A percentile compares a stretch with the other conserved stretches of the same genome.
phyloP scores from a whole-genome alignment of 2,888 invertebrate species.

The Cataglyphis rosenhaueri region DNA sequence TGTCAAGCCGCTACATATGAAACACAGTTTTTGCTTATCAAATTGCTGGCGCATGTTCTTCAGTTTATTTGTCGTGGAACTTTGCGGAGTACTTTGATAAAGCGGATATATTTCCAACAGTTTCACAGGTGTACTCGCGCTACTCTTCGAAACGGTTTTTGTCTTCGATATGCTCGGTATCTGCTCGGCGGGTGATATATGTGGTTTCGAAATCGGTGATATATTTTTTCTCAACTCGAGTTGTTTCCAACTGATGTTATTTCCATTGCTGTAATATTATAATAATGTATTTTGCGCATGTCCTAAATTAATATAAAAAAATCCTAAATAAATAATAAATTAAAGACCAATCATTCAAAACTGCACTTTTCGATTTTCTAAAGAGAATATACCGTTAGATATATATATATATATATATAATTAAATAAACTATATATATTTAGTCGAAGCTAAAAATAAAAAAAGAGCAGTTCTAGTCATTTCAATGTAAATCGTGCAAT shows the following conservation, averaged over 20 bases:
- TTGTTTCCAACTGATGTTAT: background rate
- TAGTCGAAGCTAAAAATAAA: background rate
- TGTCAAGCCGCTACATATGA: constrained; percentile 76
- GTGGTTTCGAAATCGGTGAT: background rate
- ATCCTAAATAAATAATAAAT: background rate
- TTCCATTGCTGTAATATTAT: constrained; percentile 12
- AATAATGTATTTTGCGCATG: background rate
- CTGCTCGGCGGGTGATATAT: background rate
- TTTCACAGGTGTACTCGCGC: background rate
- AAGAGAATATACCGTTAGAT: background rate
- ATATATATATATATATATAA: no score
- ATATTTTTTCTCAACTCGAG: background rate
- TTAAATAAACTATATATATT: no score
- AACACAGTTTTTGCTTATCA: constrained; percentile 52
- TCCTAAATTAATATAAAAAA: background rate
- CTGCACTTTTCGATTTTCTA: background rate
- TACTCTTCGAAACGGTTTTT: background rate
- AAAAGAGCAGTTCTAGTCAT: background rate
- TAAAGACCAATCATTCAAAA: background rate
- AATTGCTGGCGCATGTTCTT: background rate
- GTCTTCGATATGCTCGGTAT: background rate
- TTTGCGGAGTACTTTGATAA: constrained; percentile 76
- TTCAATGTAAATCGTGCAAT: background rate
- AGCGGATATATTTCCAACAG: constrained; percentile 52
- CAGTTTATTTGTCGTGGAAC: background rate